phyloP scores from a whole-genome alignment of 2,888 invertebrate species.

The Eurytoma adleriae region DNA sequence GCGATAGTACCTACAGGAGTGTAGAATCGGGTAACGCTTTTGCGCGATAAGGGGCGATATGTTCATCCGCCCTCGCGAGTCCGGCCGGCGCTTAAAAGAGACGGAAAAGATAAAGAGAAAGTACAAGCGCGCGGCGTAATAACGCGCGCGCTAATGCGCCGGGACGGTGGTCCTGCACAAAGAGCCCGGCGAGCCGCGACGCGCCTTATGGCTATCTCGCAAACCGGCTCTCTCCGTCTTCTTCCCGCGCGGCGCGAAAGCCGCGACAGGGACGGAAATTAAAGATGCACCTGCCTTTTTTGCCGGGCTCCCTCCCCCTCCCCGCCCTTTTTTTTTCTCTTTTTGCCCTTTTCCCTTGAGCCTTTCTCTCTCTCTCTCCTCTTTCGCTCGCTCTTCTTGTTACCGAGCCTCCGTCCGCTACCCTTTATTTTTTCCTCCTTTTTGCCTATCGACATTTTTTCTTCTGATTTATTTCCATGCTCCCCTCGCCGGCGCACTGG shows the following conservation, averaged over 20 bases:
- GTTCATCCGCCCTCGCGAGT: too few relatives aligned
- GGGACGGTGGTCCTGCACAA: conserved; percentile 18
- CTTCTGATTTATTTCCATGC: too few relatives aligned
- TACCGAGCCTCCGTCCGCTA: too few relatives aligned
- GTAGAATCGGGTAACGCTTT: too few relatives aligned
- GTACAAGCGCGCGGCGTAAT: conserved; percentile 43
- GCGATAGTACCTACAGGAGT: too few relatives aligned
- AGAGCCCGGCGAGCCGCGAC: too few relatives aligned
- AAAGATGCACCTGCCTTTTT: conserved; percentile 63
- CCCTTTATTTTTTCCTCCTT: too few relatives aligned
- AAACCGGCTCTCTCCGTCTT: background rate
- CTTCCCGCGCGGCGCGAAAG: background rate
- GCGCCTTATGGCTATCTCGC: background rate
- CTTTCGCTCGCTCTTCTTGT: background rate
- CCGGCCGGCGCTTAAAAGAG: too few relatives aligned
- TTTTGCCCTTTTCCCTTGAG: conserved; percentile 8
- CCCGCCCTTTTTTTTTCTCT: background rate
- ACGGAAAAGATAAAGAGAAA: conserved; percentile 15
- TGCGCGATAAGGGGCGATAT: too few relatives aligned
- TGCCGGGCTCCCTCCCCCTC: conserved; percentile 30
- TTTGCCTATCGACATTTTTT: too few relatives aligned
- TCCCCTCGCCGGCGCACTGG: too few relatives aligned
- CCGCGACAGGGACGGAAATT: conserved; percentile 48
- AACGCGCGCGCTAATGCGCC: conserved; percentile 57
- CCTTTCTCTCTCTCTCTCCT: background rate